Percentiles rank a stretch among this genome's conserved stretches.
phyloP scores from a whole-genome alignment of 2,888 invertebrate genomes.

The Pycnomerus fuliginosus region DNA sequence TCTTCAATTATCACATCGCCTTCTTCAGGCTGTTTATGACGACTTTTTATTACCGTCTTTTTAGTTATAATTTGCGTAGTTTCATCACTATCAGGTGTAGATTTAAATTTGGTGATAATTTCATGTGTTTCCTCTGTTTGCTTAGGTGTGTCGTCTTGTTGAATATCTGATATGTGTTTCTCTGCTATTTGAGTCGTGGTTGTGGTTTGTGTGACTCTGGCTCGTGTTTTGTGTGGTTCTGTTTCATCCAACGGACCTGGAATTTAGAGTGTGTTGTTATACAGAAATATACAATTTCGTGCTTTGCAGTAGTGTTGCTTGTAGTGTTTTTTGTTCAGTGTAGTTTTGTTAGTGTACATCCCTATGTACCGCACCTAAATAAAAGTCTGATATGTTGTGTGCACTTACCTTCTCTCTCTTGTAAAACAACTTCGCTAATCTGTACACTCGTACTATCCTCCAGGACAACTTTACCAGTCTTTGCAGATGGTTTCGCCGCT shows the following conservation, averaged over 20 bases:
- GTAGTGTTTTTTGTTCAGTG: constrained; percentile 18
- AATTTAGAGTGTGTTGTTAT: constrained; percentile 32
- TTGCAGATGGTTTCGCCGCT: constrained; percentile 50
- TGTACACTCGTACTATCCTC: constrained; percentile 50
- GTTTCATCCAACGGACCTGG: constrained; percentile 51
- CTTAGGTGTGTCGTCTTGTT: constrained; percentile 36
- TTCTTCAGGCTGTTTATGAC: constrained; percentile 36
- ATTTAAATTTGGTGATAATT: constrained; percentile 61
- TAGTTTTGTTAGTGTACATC: constrained; percentile 27
- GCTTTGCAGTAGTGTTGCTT: too few species aligned
- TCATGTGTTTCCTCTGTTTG: constrained; percentile 58
- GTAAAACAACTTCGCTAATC: constrained; percentile 54
- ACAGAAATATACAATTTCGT: too few species aligned
- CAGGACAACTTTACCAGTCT: constrained; percentile 50
- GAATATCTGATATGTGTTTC: constrained; percentile 45
- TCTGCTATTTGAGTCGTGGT: constrained; percentile 43
- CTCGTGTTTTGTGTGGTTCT: constrained; percentile 50
- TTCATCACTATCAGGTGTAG: constrained; percentile 56
- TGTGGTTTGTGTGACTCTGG: constrained; percentile 47
- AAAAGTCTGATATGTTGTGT: neutral
- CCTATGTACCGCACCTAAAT: constrained; percentile 15
- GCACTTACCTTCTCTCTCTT: constrained; percentile 56
- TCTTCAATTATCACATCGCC: constrained; percentile 59
- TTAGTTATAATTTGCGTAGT: constrained; percentile 60
- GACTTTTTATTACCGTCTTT: constrained; percentile 56